Conservation (phyloP, 2,797 vertebrate species). For the Thunnus albacares region DNA sequence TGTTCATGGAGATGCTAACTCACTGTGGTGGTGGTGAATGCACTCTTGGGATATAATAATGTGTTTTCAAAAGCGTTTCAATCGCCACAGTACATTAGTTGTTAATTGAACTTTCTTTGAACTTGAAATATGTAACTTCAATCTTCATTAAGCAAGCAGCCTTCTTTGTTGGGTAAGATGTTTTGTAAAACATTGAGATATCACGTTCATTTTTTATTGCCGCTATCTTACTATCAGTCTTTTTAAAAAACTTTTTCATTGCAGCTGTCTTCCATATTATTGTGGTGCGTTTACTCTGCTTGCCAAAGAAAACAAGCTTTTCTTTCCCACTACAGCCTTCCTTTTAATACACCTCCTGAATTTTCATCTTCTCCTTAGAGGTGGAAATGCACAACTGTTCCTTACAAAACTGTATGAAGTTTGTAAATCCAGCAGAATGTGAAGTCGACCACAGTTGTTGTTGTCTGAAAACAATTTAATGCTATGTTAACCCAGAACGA, state of each 20-base stretch:
- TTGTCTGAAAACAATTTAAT: conserved; percentile 20
- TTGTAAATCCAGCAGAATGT: not conserved
- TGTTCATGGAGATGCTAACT: conserved; percentile 23
- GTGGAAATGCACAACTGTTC: not conserved
- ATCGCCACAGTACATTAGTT: not conserved
- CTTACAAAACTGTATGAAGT: conserved; percentile 1
- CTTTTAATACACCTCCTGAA: not conserved
- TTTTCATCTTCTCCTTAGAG: not conserved
- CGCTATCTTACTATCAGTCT: not conserved
- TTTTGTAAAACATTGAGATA: not conserved
- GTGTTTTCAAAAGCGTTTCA: not conserved
- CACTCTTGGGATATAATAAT: not conserved
- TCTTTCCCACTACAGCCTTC: not conserved
- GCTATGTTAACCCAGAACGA: not conserved
- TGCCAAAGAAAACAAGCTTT: not conserved
- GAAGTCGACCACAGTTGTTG: not conserved
- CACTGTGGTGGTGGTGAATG: not conserved
- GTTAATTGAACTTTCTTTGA: not conserved
- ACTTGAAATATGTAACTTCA: not conserved
- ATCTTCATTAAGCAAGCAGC: not conserved
- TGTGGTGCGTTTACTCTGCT: not conserved
- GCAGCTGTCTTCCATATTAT: not conserved
- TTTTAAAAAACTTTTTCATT: not conserved
- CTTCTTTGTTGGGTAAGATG: not conserved
- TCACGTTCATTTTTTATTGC: not conserved